These are phyloP conservation scores for Diplazon laetatorius DNA, from an alignment of 2,888 invertebrate species.

Conservation along the genomic window DNA sequence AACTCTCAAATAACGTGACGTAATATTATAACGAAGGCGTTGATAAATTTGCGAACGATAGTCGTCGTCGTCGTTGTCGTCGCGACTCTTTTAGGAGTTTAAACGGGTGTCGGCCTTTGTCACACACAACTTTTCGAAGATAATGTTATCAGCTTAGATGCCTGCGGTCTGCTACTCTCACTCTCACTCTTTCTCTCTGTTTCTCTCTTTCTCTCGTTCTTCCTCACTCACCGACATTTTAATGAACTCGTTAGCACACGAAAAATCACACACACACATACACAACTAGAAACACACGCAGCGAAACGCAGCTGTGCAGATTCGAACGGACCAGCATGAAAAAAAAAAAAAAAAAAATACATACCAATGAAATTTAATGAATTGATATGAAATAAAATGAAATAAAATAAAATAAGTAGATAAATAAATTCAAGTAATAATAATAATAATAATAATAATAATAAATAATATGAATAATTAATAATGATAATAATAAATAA, in stretches of 20 bases:
- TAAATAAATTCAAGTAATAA: too few species aligned
- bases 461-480: conserved; percentile 8
- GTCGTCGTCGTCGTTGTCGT: neutral
- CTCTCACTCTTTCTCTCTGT: too few species aligned
- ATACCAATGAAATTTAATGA: conserved; percentile 31
- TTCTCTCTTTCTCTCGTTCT: too few species aligned
- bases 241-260: conserved; percentile 36
- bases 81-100: conserved; percentile 10
- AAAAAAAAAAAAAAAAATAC: conserved; percentile 32
- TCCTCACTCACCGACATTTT: conserved; percentile 34
- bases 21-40: conserved; percentile 47
- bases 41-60: neutral
- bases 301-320: conserved; percentile 28
- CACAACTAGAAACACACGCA: conserved; percentile 13
- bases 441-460: neutral
- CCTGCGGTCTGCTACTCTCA: conserved; percentile 38
- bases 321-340: conserved; percentile 42
- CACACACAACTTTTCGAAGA: conserved; percentile 28
- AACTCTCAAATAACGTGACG: too few species aligned
- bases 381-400: conserved; percentile 20
- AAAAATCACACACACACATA: conserved; percentile 5
- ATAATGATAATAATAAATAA: conserved; percentile 25
- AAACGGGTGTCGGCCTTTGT: conserved; percentile 18
- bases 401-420: conserved; percentile 28
- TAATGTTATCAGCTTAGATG: conserved; percentile 44